Evolutionary conservation across 2,888 invertebrate species (phyloP).

Genomic region (Andrena trimmerana): DNA sequence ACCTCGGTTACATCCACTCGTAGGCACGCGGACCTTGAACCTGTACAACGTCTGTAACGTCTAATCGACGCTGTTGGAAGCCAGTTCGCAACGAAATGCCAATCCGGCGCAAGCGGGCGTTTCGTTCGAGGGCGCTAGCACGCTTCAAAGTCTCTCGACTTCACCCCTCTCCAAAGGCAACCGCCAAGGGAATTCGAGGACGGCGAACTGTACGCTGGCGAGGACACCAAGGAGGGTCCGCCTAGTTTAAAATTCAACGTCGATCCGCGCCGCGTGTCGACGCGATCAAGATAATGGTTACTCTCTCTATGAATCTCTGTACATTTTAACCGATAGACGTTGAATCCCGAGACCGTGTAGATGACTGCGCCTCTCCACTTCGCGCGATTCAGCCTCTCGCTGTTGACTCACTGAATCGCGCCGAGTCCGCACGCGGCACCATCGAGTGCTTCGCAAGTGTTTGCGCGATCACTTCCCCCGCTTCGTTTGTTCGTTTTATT

Average conservation of each 20-base stretch:
- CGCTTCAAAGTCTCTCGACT: too few relatives aligned
- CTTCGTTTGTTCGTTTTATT: slow-evolving; percentile 19
- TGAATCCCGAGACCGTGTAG: slow-evolving; percentile 14
- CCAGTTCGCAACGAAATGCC: slow-evolving; percentile 30
- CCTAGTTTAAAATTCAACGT: slow-evolving; percentile 35
- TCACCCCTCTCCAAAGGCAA: too few relatives aligned
- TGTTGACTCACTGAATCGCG: neutral
- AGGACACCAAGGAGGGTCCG: slow-evolving; percentile 6
- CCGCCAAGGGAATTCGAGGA: slow-evolving; percentile 3
- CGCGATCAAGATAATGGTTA: slow-evolving; percentile 18
- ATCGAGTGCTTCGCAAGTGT: neutral
- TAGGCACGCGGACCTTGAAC: slow-evolving; percentile 74
- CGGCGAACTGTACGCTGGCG: slow-evolving; percentile 15
- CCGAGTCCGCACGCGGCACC: neutral
- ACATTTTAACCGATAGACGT: slow-evolving; percentile 52
- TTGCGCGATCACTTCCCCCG: slow-evolving; percentile 12
- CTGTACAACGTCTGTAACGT: slow-evolving; percentile 72
- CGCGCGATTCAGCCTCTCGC: slow-evolving; percentile 16
- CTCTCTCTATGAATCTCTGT: slow-evolving; percentile 29
- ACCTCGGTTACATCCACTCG: slow-evolving; percentile 74
- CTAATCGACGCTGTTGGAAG: slow-evolving; percentile 43
- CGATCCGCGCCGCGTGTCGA: slow-evolving; percentile 5
- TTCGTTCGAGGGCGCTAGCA: slow-evolving; percentile 11
- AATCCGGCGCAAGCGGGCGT: neutral
- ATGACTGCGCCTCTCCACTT: slow-evolving; percentile 17